Conservation (phyloP, 2,888 invertebrate species). For the Dendrolimus houi region DNA sequence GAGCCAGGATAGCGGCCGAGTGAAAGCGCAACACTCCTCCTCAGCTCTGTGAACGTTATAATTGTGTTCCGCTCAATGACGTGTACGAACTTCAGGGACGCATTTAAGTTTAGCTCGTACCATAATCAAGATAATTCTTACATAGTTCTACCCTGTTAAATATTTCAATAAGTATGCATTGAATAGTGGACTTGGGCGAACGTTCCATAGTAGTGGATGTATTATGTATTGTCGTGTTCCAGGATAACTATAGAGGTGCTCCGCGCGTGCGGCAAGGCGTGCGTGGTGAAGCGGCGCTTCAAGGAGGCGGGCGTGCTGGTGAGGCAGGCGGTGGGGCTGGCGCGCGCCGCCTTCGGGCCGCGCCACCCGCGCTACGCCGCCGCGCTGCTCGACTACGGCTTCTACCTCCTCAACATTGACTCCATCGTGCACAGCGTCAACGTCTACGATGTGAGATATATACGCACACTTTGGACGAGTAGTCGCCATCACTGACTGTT, state of each 20-base stretch:
- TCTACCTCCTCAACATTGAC: conserved; percentile 93
- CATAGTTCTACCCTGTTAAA: too few species aligned
- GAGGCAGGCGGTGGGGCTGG: conserved; percentile 85
- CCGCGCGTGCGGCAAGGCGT: conserved; percentile 91
- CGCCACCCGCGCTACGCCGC: conserved; percentile 90
- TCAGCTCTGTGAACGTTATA: too few species aligned
- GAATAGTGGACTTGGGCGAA: neutral
- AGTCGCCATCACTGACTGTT: too few species aligned
- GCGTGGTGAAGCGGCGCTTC: conserved; percentile 92
- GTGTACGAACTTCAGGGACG: too few species aligned
- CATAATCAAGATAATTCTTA: too few species aligned
- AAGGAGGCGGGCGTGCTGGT: conserved; percentile 88
- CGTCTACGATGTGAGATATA: conserved; percentile 81
- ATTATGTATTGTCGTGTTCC: conserved; percentile 3
- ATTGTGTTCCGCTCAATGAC: too few species aligned
- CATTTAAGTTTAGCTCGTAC: too few species aligned
- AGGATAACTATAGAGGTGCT: conserved; percentile 88
- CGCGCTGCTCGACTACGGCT: conserved; percentile 91
- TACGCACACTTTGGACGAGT: neutral
- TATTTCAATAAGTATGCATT: too few species aligned
- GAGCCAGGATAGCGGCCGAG: too few species aligned
- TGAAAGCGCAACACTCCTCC: too few species aligned
- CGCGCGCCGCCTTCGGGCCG: conserved; percentile 78
- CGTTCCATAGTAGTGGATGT: conserved; percentile 3
- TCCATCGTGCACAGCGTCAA: conserved; percentile 89